Evolutionary conservation across 2,888 invertebrate species (phyloP).

Genomic region (Atrina japonica): DNA sequence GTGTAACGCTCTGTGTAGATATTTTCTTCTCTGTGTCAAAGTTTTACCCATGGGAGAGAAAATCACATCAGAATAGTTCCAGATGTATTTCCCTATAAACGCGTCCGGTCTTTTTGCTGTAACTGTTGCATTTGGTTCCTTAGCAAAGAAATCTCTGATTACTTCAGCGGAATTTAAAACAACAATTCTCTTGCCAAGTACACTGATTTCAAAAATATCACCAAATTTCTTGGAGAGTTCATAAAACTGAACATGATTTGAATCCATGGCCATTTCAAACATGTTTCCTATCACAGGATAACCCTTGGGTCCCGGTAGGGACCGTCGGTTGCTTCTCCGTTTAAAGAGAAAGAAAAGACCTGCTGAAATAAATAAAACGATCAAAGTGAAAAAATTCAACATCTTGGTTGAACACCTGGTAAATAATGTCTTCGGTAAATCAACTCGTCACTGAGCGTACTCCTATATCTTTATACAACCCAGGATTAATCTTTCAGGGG

Average conservation of each 20-base stretch:
- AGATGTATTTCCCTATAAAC: not conserved
- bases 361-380: too few species aligned
- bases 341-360: too few species aligned
- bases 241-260: not conserved
- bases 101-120: not conserved
- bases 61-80: not conserved
- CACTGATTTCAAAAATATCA: not conserved
- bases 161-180: not conserved
- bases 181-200: not conserved
- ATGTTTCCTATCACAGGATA: conserved; percentile 4
- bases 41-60: not conserved
- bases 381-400: too few species aligned
- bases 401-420: too few species aligned
- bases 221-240: not conserved
- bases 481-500: too few species aligned
- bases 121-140: not conserved
- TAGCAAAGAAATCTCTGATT: not conserved
- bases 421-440: too few species aligned
- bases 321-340: too few species aligned
- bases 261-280: not conserved
- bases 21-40: not conserved
- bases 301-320: not conserved
- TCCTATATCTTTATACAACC: too few species aligned
- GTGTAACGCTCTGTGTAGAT: not conserved
- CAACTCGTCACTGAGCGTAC: too few species aligned